Conservation (phyloP, 2,797 vertebrate species). For the Paratrypauchen microcephalus region DNA sequence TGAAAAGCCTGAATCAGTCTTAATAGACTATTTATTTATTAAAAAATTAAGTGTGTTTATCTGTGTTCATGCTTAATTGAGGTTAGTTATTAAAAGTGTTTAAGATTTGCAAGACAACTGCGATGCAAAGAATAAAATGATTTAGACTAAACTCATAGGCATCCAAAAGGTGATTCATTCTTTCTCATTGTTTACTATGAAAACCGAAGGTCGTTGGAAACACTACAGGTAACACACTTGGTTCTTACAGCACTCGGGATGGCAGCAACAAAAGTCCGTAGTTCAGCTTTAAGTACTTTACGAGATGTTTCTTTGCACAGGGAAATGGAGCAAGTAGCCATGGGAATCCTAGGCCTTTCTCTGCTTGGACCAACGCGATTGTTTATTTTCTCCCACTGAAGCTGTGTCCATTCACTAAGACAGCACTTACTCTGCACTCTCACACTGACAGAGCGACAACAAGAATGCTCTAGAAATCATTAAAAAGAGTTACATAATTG, state of each 20-base stretch:
- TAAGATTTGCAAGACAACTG: too few species aligned
- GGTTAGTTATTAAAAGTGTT: too few species aligned
- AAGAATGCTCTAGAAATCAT: slow-evolving; percentile 74
- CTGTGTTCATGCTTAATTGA: too few species aligned
- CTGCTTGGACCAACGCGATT: slow-evolving; percentile 76
- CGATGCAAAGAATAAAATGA: not conserved
- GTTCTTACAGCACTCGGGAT: not conserved
- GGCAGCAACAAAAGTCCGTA: not conserved
- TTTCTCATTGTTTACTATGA: too few species aligned
- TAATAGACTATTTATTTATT: too few species aligned
- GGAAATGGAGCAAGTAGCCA: slow-evolving; percentile 68
- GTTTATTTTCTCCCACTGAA: slow-evolving; percentile 81
- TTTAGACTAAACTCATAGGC: not conserved
- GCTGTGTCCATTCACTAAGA: slow-evolving; percentile 77
- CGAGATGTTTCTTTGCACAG: slow-evolving; percentile 70
- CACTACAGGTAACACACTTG: slow-evolving; percentile 54
- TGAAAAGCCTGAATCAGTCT: too few species aligned
- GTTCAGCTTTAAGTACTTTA: slow-evolving; percentile 61
- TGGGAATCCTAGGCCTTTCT: slow-evolving; percentile 78
- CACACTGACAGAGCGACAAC: slow-evolving; percentile 72
- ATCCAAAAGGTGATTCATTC: too few species aligned
- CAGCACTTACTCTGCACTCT: slow-evolving; percentile 76
- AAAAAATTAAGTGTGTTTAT: too few species aligned
- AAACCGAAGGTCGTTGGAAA: not conserved
- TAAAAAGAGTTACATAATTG: slow-evolving; percentile 68